These are phyloP conservation scores for Heteractis magnifica DNA, from an alignment of 92 coral and sea anemone species.

Conservation along the genomic window DNA sequence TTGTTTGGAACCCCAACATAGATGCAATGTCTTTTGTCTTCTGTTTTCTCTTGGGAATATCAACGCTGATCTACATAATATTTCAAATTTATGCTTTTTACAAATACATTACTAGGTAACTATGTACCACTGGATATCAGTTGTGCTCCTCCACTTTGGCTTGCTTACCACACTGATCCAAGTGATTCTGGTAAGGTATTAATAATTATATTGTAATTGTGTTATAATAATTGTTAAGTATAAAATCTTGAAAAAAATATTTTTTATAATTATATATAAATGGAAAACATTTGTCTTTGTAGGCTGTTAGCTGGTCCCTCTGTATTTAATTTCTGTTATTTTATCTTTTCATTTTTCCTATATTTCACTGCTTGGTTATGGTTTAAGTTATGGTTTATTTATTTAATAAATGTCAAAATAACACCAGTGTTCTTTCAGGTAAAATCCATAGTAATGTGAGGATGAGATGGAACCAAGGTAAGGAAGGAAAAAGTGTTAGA, in stretches of 20 bases:
- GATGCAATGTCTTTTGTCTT: too few relatives aligned
- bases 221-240: neutral
- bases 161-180: conserved; percentile 66
- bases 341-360: too few relatives aligned
- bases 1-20: too few relatives aligned
- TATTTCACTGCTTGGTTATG: too few relatives aligned
- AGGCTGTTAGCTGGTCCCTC: too few relatives aligned
- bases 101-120: conserved; percentile 23
- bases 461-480: conserved; percentile 61
- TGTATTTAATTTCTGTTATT: too few relatives aligned
- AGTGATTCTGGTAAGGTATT: conserved; percentile 61
- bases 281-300: too few relatives aligned
- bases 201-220: neutral
- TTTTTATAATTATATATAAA: too few relatives aligned
- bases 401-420: neutral
- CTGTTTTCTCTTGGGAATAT: too few relatives aligned
- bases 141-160: conserved; percentile 54
- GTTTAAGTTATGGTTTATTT: too few relatives aligned
- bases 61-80: too few relatives aligned
- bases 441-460: conserved; percentile 68
- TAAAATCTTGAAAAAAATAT: too few relatives aligned
- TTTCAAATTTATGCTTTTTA: neutral
- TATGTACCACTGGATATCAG: conserved; percentile 36
- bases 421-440: conserved; percentile 34
- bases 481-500: neutral